Evolutionary conservation across 2,113 vertebrate genomes (phyloP).

Genomic region (Zapornia atra): DNA sequence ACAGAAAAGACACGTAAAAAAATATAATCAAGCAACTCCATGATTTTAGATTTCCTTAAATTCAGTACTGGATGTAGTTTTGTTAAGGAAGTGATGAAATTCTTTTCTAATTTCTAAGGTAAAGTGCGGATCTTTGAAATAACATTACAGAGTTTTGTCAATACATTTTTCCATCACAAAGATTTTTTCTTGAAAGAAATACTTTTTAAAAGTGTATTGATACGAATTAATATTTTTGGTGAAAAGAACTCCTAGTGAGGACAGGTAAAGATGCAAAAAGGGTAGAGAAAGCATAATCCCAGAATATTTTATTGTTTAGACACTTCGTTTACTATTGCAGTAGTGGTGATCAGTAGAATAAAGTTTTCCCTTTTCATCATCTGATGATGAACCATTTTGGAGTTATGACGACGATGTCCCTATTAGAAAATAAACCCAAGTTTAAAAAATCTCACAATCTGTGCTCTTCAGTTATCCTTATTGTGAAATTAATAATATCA

Average conservation of each 20-base stretch:
- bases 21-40: conserved; percentile 2
- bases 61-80: neutral
- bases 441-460: neutral
- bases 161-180: neutral
- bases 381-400: neutral
- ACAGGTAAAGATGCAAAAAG: neutral
- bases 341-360: neutral
- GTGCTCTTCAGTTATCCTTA: neutral
- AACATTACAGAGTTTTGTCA: neutral
- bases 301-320: neutral
- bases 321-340: neutral
- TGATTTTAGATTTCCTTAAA: conserved; percentile 57
- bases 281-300: neutral
- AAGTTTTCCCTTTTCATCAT: neutral
- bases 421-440: neutral
- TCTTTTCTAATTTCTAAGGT: neutral
- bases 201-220: neutral
- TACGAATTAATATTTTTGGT: neutral
- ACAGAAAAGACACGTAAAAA: conserved; percentile 40
- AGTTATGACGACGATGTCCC: neutral
- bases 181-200: neutral
- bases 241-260: neutral
- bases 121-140: neutral
- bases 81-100: neutral
- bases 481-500: neutral